Percentiles rank a stretch among this genome's conserved stretches.
These are phyloP conservation scores for Mythimna ferrago DNA, from an alignment of 2,888 invertebrate genomes.

Conservation along the genomic window DNA sequence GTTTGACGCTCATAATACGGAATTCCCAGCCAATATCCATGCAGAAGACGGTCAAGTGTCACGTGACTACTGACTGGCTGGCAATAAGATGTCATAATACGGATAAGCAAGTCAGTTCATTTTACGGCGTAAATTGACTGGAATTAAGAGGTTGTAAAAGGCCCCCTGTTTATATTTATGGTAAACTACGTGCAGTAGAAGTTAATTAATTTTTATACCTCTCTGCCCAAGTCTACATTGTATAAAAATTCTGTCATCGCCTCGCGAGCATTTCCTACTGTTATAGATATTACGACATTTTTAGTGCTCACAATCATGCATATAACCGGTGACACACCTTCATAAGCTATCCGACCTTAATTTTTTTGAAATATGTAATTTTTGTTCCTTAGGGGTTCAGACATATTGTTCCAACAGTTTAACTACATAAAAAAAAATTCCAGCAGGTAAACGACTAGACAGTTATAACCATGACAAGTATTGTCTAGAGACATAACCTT, in stretches of 20 bases:
- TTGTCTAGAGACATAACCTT: constrained; percentile 9
- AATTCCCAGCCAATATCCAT: no score
- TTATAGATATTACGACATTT: constrained; percentile 16
- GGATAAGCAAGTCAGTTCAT: no score
- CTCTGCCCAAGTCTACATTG: no score
- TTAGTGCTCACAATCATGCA: constrained; percentile 13
- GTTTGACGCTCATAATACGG: no score
- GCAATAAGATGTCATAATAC: no score
- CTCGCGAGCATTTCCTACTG: constrained; percentile 26
- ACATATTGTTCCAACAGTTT: constrained; percentile 15
- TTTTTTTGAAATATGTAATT: constrained; percentile 9
- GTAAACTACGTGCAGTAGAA: background rate
- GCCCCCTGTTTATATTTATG: background rate
- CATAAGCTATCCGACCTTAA: background rate
- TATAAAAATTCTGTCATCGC: background rate
- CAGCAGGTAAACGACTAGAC: background rate
- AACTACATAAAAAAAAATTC: constrained; percentile 1
- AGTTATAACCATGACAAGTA: constrained; percentile 12
- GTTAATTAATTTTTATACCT: background rate
- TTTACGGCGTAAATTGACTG: no score
- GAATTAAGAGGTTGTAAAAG: no score
- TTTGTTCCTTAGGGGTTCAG: background rate
- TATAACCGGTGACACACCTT: constrained; percentile 30
- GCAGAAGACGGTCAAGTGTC: no score
- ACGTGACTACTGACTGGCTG: no score